These are phyloP conservation scores for Cotesia congregata DNA, from an alignment of 2,888 invertebrate species.

Conservation along the genomic window DNA sequence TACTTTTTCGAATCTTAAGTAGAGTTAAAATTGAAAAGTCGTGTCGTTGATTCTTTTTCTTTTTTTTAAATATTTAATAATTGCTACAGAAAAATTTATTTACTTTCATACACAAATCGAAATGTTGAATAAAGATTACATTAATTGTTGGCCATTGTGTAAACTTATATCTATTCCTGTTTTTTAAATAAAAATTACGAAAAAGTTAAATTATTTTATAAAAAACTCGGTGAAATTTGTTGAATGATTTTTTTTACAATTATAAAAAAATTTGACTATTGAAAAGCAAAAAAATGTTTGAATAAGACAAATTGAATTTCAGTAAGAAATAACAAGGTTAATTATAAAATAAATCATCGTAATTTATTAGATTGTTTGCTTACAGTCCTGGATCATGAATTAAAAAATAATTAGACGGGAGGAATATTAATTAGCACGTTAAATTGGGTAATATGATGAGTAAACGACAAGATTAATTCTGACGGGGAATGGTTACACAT, in stretches of 20 bases:
- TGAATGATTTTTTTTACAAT: no score
- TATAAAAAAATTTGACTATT: no score
- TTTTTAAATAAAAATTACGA: no score
- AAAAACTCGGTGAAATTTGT: no score
- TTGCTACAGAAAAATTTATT: background rate
- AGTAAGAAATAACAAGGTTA: background rate
- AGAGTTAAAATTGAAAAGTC: background rate
- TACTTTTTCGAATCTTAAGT: background rate
- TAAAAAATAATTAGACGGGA: background rate
- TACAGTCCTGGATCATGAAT: background rate
- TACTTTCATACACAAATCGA: background rate
- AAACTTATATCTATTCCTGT: no score
- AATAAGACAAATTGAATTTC: background rate
- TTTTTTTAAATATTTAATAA: background rate
- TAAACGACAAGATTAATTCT: background rate
- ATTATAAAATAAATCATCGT: background rate
- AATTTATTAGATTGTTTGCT: background rate
- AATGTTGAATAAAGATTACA: no score
- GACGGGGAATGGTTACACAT: background rate
- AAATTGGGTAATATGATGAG: slow-evolving; percentile 10
- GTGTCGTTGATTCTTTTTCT: background rate
- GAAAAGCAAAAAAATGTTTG: no score
- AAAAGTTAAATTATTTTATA: no score
- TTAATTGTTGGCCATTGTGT: no score
- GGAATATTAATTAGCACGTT: background rate